Evolutionary conservation across 1,140 invertebrate genomes (phyloP).

Genomic region (Sweltsa coloradensis): DNA sequence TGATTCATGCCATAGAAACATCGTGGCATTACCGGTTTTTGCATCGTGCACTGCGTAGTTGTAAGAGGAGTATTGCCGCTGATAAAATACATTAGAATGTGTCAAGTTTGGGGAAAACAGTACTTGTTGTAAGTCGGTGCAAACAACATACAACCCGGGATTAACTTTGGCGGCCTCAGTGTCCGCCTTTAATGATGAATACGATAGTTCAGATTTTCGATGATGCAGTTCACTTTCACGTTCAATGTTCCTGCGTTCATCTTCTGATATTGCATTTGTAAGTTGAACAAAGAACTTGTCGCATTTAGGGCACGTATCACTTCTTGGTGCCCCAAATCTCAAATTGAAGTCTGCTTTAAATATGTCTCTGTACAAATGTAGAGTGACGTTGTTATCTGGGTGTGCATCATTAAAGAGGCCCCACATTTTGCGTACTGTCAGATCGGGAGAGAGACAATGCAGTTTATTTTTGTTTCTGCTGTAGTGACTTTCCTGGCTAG

Average conservation of each 20-base stretch:
- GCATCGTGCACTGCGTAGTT: slow-evolving; percentile 15
- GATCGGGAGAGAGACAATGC: not conserved
- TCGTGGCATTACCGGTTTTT: slow-evolving; percentile 2
- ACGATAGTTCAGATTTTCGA: not conserved
- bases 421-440: slow-evolving; percentile 3
- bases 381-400: slow-evolving; percentile 6
- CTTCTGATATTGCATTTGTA: not conserved
- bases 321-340: slow-evolving; percentile 6
- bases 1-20: slow-evolving; percentile 16
- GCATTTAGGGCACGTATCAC: slow-evolving; percentile 7
- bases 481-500: slow-evolving; percentile 7
- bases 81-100: not conserved
- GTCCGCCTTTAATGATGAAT: not conserved
- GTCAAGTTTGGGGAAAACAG: slow-evolving; percentile 1
- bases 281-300: not conserved
- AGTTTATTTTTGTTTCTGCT: not conserved
- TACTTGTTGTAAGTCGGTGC: slow-evolving; percentile 4
- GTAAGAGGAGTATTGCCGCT: slow-evolving; percentile 10
- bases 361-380: slow-evolving; percentile 5
- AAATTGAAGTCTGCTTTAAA: slow-evolving; percentile 8
- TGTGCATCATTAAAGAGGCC: slow-evolving; percentile 6
- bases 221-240: not conserved
- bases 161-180: not conserved
- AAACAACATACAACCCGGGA: not conserved
- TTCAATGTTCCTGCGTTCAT: not conserved